Percentiles rank a stretch among this genome's conserved stretches.
Evolutionary conservation across 2,888 invertebrate genomes (phyloP).

Genomic region (Automeris io): DNA sequence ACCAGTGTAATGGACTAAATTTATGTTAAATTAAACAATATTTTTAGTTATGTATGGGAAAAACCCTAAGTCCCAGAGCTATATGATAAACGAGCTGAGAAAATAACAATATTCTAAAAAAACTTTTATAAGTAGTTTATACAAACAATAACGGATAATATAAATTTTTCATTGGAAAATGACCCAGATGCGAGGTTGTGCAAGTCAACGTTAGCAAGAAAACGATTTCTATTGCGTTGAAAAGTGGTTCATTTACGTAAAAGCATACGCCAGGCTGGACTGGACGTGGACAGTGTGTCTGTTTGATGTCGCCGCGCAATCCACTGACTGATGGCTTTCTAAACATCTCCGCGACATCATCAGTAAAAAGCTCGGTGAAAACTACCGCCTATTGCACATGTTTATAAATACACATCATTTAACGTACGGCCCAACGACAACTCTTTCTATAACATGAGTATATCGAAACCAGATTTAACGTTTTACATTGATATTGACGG

Average conservation of each 20-base stretch:
- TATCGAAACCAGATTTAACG: slow-evolving; percentile 31
- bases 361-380: slow-evolving; percentile 67
- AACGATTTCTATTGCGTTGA: slow-evolving; percentile 16
- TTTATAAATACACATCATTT: slow-evolving; percentile 63
- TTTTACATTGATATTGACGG: slow-evolving; percentile 8
- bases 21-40: too few species aligned
- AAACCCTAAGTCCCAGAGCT: too few species aligned
- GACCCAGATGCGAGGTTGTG: too few species aligned
- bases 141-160: too few species aligned
- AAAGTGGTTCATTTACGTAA: slow-evolving; percentile 29
- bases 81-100: too few species aligned
- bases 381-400: slow-evolving; percentile 55
- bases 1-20: too few species aligned
- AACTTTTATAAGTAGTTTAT: too few species aligned
- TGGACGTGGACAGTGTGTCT: slow-evolving; percentile 20
- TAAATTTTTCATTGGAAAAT: too few species aligned
- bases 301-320: slow-evolving; percentile 58
- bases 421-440: slow-evolving; percentile 29
- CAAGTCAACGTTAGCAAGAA: slow-evolving; percentile 1
- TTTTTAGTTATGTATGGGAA: too few species aligned
- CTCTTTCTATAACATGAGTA: slow-evolving; percentile 33
- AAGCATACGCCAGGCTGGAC: slow-evolving; percentile 37
- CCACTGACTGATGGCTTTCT: slow-evolving; percentile 73
- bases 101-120: too few species aligned
- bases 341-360: slow-evolving; percentile 53